Base-by-base conservation (phyloP, 2,888 invertebrate genomes). In the Cryptophagus acutangulus region DNA sequence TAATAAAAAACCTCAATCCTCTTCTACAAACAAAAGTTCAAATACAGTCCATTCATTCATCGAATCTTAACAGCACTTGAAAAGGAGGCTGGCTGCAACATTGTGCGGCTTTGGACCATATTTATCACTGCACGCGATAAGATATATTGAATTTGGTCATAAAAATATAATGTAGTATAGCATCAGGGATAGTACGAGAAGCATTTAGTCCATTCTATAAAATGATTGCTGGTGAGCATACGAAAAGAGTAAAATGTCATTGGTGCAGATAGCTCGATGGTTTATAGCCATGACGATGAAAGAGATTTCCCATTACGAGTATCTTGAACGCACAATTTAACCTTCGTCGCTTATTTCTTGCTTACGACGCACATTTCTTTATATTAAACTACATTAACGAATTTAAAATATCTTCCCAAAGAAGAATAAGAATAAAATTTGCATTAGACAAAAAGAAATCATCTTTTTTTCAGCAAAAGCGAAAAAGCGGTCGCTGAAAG, bases 281-380 rank as follows among this genome's bases (percentile, higher is more conserved):
- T 60, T 60, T 60, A 60, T 58, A 55, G 48, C 54, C 44, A 43
- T 41, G 38, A 45, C 55, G 57, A 52, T 55, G 55, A 57, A 54
- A 55, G 51, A 52, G 49, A 50, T 51, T n/a, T 49, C 51, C 50
- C 53, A 57, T 58, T 57, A 52, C 54, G 41, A 51, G 48, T 57
- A 59, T 59, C 56, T 59, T 52, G 52, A 53, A 58, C 58, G 56
- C 59, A 58, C 59, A 57, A 58, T 57, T 58, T 57, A 59, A 58
- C 57, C 49, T 52, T 45, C 48, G 48, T 49, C 55, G 45, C 46
- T 50, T 54, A 43, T 52, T 51, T 55, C 49, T 52, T 53, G 56
- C 56, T 54, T 56, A 48, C 53, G 38, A 40, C 48, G 54, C 55
- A 50, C 43, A 50, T 50, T 54, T 52, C 48, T 49, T 49, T 48